A percentile compares a stretch with the other conserved stretches of the same genome.
Evolutionary conservation across 2,113 vertebrate genomes (phyloP).

Genomic region (Triplophysa dalaica): DNA sequence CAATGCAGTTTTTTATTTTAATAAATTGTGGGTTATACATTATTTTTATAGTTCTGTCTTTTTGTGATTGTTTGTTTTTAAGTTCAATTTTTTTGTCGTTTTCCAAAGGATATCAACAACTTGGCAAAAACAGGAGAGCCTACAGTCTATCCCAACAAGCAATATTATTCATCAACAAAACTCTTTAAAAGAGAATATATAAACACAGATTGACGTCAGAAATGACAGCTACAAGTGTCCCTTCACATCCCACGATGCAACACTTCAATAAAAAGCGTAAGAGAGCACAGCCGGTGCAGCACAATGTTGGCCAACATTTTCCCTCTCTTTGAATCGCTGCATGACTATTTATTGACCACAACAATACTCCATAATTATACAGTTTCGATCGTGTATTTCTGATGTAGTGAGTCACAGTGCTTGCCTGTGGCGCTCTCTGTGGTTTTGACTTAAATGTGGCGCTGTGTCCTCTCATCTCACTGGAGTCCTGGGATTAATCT

Average conservation of each 20-base stretch:
- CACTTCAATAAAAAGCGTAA: neutral
- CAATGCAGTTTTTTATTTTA: too few species aligned
- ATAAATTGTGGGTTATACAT: too few species aligned
- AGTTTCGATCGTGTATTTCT: constrained; percentile 33
- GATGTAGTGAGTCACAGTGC: constrained; percentile 26
- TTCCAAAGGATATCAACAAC: too few species aligned
- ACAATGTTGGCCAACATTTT: constrained; percentile 34
- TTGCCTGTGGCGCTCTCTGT: constrained; percentile 28
- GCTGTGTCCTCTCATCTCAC: neutral
- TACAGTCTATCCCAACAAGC: too few species aligned
- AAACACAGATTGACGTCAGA: neutral
- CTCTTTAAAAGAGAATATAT: too few species aligned
- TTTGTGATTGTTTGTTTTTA: too few species aligned
- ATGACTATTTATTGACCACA: constrained; percentile 22
- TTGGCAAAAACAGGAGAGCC: too few species aligned
- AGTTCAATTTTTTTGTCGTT: too few species aligned
- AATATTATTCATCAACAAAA: too few species aligned
- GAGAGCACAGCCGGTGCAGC: neutral
- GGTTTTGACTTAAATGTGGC: neutral
- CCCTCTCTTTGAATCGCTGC: constrained; percentile 5
- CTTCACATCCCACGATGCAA: constrained; percentile 13
- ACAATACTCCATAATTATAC: neutral
- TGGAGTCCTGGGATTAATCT: constrained; percentile 30
- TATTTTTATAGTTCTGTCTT: too few species aligned
- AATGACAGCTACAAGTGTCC: constrained; percentile 1